A percentile compares a stretch with the other conserved stretches of the same genome.
Conservation (phyloP, 2,888 invertebrate species). For the Diadegma fenestrale region DNA sequence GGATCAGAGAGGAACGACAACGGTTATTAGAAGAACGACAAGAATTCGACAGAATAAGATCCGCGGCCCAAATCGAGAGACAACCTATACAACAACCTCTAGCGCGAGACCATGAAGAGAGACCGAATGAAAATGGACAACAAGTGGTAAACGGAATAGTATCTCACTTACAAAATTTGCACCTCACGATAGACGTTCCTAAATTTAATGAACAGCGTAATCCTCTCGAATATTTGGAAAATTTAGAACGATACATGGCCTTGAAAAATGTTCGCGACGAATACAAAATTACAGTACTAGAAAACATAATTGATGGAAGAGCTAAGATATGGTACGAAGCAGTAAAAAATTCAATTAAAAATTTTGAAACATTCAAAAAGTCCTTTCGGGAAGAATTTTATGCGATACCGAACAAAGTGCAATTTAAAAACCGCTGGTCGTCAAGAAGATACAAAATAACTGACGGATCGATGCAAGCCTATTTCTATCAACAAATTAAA, state of each 20-base stretch:
- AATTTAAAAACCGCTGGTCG: slow-evolving; percentile 15
- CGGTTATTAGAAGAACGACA: too few species aligned
- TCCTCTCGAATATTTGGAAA: slow-evolving; percentile 32
- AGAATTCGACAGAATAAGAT: too few species aligned
- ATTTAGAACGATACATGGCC: slow-evolving; percentile 7
- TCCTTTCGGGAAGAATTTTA: slow-evolving; percentile 51
- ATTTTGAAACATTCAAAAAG: slow-evolving; percentile 40
- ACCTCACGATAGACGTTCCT: slow-evolving; percentile 13
- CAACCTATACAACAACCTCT: too few species aligned
- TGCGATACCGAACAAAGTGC: slow-evolving; percentile 23
- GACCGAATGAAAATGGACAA: too few species aligned
- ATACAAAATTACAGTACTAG: slow-evolving; percentile 23
- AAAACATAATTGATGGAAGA: slow-evolving; percentile 39
- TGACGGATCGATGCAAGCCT: slow-evolving; percentile 35
- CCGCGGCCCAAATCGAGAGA: too few species aligned
- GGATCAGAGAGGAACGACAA: too few species aligned
- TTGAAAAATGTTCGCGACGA: slow-evolving; percentile 7
- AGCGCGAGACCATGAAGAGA: too few species aligned
- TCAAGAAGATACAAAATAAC: neutral
- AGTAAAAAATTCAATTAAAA: neutral
- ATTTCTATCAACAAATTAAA: slow-evolving; percentile 47
- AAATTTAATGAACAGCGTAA: slow-evolving; percentile 27
- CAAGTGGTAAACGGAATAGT: slow-evolving; percentile 17
- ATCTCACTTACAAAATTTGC: slow-evolving; percentile 17
- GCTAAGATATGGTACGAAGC: slow-evolving; percentile 36